Base-by-base conservation (phyloP, 2,888 invertebrate genomes). In the Calliscelio sp. region DNA sequence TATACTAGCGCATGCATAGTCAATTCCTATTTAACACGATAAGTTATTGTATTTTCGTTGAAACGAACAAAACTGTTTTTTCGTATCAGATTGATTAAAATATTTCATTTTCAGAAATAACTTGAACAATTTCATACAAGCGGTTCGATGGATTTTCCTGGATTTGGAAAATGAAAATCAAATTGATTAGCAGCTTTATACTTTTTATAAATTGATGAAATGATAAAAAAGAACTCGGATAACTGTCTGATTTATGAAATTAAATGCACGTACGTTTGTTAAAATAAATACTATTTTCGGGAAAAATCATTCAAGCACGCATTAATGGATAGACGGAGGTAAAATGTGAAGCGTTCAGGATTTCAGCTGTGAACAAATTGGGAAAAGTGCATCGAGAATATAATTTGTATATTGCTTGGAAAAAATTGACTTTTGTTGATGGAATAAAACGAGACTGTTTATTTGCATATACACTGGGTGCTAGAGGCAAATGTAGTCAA, bases 401-500 rank as follows among this genome's bases (percentile, higher is more conserved):
- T n/a, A n/a, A n/a, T n/a, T n/a, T n/a, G 18, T 46, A 53, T 25
- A 53, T 53, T 16, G n/a, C 25, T 18, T 18, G n/a, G 2, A 49
- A 24, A 49, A 55, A 38, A 61, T 24, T 22, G 35, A 53, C 5
- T 32, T 35, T 35, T 68, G 16, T 41, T 68, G 38, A 24, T 25
- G n/a, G 14, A 28, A 53, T 41, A 53, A n/a, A 38, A n/a, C 16
- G 68, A 25, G 25, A 18, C 24, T 25, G 22, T 24, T 68, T 70
- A 41, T 55, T 68, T 53, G 16, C 22, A 38, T 38, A n/a, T n/a
- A 28, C 22, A 49, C 0, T 14, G 32, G 5, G 3, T 53, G 7
- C 4, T 6, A 61, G 24, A 24, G 49, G n/a, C 53, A 55, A 74
- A 61, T 74, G 20, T 25, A 41, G 18, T 49, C 44, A 38, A 35